Percentiles rank a stretch among this genome's conserved stretches.
These are phyloP conservation scores for Todiramphus saurophagus DNA, from an alignment of 2,113 vertebrate genomes.

Conservation along the genomic window DNA sequence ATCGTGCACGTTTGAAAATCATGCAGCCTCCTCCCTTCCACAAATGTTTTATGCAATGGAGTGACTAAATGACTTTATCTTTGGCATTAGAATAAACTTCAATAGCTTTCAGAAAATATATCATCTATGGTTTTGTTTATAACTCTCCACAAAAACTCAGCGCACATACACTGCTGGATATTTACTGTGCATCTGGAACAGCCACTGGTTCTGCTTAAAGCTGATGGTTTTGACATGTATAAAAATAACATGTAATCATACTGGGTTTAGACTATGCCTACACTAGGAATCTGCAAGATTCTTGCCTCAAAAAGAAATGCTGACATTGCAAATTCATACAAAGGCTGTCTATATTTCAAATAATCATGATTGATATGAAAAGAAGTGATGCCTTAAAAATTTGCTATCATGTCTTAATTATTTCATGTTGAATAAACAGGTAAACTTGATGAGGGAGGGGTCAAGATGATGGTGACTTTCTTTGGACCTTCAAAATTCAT, in stretches of 20 bases:
- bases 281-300: not conserved
- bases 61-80: not conserved
- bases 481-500: not conserved
- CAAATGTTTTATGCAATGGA: not conserved
- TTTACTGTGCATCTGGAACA: not conserved
- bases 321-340: not conserved
- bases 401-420: not conserved
- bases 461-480: not conserved
- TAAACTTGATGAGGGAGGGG: not conserved
- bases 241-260: not conserved
- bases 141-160: not conserved
- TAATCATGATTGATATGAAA: not conserved
- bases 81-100: not conserved
- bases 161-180: not conserved
- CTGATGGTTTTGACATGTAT: not conserved
- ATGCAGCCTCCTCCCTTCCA: rapidly evolving
- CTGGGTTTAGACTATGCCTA: not conserved
- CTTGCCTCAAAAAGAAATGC: not conserved
- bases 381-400: not conserved
- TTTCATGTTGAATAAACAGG: not conserved
- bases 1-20: not conserved
- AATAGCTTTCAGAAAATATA: not conserved
- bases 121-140: not conserved
- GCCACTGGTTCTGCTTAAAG: not conserved
- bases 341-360: not conserved